Evolutionary conservation across 2,888 invertebrate genomes (phyloP).

Genomic region (Pterobdella sp.): DNA sequence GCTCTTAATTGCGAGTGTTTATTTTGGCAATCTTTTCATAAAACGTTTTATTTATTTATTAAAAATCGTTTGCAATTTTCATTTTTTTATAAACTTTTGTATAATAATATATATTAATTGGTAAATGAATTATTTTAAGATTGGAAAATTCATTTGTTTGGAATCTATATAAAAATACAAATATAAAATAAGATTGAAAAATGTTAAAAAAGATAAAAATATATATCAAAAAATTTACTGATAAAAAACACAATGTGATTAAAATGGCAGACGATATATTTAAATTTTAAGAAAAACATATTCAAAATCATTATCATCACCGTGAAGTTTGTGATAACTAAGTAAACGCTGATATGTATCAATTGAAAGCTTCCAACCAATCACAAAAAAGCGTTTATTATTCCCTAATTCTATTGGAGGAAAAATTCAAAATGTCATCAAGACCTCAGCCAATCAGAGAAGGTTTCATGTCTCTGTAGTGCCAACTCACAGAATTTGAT

Average conservation of each 20-base stretch:
- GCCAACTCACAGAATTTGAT: too few species aligned
- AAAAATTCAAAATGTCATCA: background rate
- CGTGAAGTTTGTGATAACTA: background rate
- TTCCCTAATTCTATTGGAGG: background rate
- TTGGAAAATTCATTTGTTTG: too few species aligned
- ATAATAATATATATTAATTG: background rate
- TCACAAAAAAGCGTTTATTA: background rate
- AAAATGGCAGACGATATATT: background rate
- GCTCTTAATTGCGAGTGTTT: background rate
- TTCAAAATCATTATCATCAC: constrained; percentile 3
- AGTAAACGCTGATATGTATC: background rate
- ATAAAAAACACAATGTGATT: too few species aligned
- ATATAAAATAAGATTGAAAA: too few species aligned
- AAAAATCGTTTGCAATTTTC: background rate
- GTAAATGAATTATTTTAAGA: too few species aligned
- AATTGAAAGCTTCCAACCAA: background rate
- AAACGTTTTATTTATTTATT: background rate
- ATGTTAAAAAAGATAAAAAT: too few species aligned
- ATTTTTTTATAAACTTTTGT: background rate
- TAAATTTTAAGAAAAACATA: background rate
- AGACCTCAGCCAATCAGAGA: background rate
- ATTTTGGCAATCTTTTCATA: background rate
- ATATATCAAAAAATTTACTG: too few species aligned
- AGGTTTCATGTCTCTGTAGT: background rate
- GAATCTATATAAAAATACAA: too few species aligned